Evolutionary conservation across 23 tunicate species (phyloP), one percentile per base, ranked within the genome.

Genomic region (Ciona savignyi): DNA sequence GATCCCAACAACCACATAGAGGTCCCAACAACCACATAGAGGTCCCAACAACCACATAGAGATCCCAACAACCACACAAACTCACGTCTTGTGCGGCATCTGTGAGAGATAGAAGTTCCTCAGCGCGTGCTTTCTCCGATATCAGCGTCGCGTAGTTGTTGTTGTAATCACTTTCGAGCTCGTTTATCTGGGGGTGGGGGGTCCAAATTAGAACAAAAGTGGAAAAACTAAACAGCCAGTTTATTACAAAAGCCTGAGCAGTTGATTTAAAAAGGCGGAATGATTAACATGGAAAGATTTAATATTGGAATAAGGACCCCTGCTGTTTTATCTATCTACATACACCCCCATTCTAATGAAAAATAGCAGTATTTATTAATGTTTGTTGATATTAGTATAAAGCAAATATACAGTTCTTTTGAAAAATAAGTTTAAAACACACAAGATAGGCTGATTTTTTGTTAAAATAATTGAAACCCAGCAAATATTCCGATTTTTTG

Each of bases 31-130:
- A 4, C 29, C 29, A 49, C 19, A 15, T 49, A 49, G 20, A 15
- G 15, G 20, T 15, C 15, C 19, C 61, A 15, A 15, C 61, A 15
- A 15, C 19, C n/a, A n/a, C n/a, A n/a, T n/a, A n/a, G n/a, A n/a
- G n/a, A n/a, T n/a, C n/a, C n/a, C n/a, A n/a, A n/a, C 66, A n/a
- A 78, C 66, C 91, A 78, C 69, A 15, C 25, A 29, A 6, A 79
- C 95, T 75, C 77, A 87, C 95, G 32, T 87, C 67, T 81, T 87
- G 86, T 9, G 76, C 67, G 27, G 95, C 74, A 0, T 70, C 65
- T 3, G 86, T 77, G 19, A 73, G 31, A 28, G 34, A 35, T 0
- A 81, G 78, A 11, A 71, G 79, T 2, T 23, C 27, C 25, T 68
- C 48, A 6, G 88, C 96, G 25, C 63, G 33, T 32, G 68, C 77